A percentile compares a stretch with the other conserved stretches of the same genome.
Conservation (phyloP, 2,888 invertebrate species). For the Psylliodes chrysocephalus region DNA sequence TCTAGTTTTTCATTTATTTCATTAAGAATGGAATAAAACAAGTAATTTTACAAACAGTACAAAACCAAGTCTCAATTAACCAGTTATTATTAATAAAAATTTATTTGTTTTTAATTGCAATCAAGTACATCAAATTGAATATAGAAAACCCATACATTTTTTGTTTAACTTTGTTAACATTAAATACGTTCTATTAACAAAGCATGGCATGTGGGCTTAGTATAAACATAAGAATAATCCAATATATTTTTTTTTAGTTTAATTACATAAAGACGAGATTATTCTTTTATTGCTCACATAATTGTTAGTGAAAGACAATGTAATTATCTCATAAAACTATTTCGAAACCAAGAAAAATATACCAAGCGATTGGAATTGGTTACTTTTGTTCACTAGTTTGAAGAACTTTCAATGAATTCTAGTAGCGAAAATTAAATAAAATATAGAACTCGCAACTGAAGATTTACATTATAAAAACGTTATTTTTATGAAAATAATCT, state of each 20-base stretch:
- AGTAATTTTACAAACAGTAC: too few relatives aligned
- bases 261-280: constrained; percentile 29
- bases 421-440: too few relatives aligned
- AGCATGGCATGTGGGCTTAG: constrained; percentile 15
- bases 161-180: constrained; percentile 19
- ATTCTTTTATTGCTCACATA: constrained; percentile 37
- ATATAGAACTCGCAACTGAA: too few relatives aligned
- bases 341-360: constrained; percentile 41
- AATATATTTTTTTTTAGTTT: constrained; percentile 14
- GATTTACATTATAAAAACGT: too few relatives aligned
- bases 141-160: not conserved
- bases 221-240: constrained; percentile 12
- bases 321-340: constrained; percentile 42
- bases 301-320: constrained; percentile 37
- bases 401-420: too few relatives aligned
- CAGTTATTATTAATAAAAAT: not conserved
- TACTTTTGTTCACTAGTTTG: not conserved
- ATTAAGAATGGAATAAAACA: too few relatives aligned
- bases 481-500: too few relatives aligned
- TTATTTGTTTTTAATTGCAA: constrained; percentile 8
- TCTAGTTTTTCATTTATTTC: too few relatives aligned
- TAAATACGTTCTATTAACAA: not conserved
- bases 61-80: too few relatives aligned
- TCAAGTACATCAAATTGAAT: constrained; percentile 8
- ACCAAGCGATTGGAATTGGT: constrained; percentile 18